Evolutionary conservation across 2,888 invertebrate genomes (phyloP).

Genomic region (Xanthia icteritia): DNA sequence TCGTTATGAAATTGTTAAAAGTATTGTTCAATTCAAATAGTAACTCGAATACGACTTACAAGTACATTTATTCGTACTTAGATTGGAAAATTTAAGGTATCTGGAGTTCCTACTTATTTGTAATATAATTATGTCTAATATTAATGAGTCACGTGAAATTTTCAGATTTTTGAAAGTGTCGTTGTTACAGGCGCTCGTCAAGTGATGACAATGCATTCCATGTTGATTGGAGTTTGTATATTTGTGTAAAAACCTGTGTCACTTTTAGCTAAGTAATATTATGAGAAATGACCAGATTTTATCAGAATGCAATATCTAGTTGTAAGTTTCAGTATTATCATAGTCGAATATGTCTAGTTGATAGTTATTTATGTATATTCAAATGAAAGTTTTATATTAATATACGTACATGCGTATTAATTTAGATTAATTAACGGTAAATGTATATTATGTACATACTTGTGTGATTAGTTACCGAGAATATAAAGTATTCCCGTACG

Average conservation of each 20-base stretch:
- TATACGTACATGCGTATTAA: conserved; percentile 68
- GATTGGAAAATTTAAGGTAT: conserved; percentile 78
- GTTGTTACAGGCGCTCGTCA: conserved; percentile 3
- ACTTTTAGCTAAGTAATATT: conserved; percentile 80
- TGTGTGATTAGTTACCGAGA: conserved; percentile 72
- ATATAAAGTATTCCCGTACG: conserved; percentile 38
- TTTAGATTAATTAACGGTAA: conserved; percentile 67
- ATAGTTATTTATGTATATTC: conserved; percentile 87
- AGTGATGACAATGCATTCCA: conserved; percentile 81
- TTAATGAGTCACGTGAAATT: conserved; percentile 58
- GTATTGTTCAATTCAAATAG: conserved; percentile 71
- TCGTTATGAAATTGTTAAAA: conserved; percentile 67
- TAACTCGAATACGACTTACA: conserved; percentile 83
- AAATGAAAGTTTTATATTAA: conserved; percentile 83
- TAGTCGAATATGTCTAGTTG: conserved; percentile 86
- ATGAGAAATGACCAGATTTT: conserved; percentile 89
- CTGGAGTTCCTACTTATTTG: conserved; percentile 87
- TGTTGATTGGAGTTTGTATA: conserved; percentile 79
- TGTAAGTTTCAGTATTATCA: conserved; percentile 88
- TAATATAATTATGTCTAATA: conserved; percentile 73
- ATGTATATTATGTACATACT: conserved; percentile 85
- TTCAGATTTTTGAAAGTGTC: conserved; percentile 44
- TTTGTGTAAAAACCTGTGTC: conserved; percentile 84
- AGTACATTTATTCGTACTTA: conserved; percentile 66
- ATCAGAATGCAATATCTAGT: conserved; percentile 90